These are phyloP conservation scores for Moxostoma hubbsi DNA, from an alignment of 2,797 vertebrate genomes.

Conservation along the genomic window DNA sequence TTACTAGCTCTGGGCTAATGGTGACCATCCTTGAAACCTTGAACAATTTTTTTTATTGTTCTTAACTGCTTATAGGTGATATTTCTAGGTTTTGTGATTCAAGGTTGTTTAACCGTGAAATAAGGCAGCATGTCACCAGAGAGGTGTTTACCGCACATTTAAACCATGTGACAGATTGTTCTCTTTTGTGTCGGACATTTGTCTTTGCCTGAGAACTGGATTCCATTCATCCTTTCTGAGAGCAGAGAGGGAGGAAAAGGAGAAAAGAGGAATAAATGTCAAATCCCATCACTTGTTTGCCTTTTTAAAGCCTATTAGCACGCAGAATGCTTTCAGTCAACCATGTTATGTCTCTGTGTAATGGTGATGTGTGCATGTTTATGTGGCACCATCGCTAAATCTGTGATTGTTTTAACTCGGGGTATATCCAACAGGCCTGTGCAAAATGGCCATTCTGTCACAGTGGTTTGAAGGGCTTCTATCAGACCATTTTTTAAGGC, in stretches of 20 bases:
- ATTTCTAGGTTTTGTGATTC: not conserved
- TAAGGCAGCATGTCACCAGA: conserved; percentile 19
- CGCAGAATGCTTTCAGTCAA: conserved; percentile 42
- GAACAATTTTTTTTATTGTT: conserved; percentile 10
- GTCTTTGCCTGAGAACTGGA: conserved; percentile 22
- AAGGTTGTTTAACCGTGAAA: conserved; percentile 38
- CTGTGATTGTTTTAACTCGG: conserved; percentile 24
- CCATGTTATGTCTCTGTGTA: conserved; percentile 36
- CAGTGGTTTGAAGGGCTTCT: conserved; percentile 47
- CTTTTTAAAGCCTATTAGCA: conserved; percentile 38
- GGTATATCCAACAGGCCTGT: conserved; percentile 18
- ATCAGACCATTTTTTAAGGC: conserved; percentile 44
- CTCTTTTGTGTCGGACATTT: conserved; percentile 18
- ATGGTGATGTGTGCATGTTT: conserved; percentile 15
- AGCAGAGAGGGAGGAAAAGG: not conserved
- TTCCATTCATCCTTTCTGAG: conserved; percentile 22
- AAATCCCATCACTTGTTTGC: conserved; percentile 30
- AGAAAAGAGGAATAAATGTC: conserved; percentile 31
- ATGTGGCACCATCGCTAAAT: conserved; percentile 1
- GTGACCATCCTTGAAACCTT: conserved; percentile 18
- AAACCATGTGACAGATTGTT: conserved; percentile 21
- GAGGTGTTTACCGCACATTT: conserved; percentile 21
- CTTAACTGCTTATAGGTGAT: conserved; percentile 4
- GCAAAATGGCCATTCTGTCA: conserved; percentile 15
- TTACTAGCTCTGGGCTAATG: conserved; percentile 27